phyloP scores from a whole-genome alignment of 2,797 vertebrate species.

The Siniperca obscura region DNA sequence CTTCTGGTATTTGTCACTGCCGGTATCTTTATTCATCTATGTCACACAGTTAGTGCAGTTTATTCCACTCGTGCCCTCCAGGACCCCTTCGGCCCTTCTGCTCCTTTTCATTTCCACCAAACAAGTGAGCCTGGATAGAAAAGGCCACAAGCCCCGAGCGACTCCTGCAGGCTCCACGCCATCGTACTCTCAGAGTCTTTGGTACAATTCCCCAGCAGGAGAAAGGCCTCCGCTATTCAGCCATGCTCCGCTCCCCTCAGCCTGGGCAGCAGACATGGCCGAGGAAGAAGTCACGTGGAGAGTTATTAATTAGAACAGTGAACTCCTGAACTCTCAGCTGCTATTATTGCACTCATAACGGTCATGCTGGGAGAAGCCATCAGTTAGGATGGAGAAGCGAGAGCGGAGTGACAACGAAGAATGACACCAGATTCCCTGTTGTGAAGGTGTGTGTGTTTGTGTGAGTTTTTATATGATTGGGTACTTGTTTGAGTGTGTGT shows the following conservation, averaged over 20 bases:
- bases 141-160: conserved; percentile 20
- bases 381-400: conserved; percentile 40
- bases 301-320: conserved; percentile 70
- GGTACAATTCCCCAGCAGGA: conserved; percentile 33
- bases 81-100: conserved; percentile 3
- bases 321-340: conserved; percentile 75
- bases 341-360: conserved; percentile 54
- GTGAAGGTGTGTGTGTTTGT: conserved; percentile 34
- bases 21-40: conserved; percentile 36
- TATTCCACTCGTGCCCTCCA: background rate
- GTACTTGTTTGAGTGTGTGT: background rate
- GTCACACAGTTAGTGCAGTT: conserved; percentile 7
- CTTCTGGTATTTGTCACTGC: conserved; percentile 25
- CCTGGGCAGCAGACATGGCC: conserved; percentile 6
- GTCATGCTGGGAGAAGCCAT: conserved; percentile 59
- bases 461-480: conserved; percentile 1
- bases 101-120: conserved; percentile 12
- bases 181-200: background rate
- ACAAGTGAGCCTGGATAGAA: conserved; percentile 14
- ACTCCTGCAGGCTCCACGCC: conserved; percentile 45
- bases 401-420: conserved; percentile 25
- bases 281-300: conserved; percentile 35
- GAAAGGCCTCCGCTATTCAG: conserved; percentile 36
- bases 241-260: background rate
- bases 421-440: conserved; percentile 31